Percentiles rank a stretch among this genome's conserved stretches.
These are phyloP conservation scores for Platyura marginata DNA, from an alignment of 1,140 invertebrate genomes.

Conservation along the genomic window DNA sequence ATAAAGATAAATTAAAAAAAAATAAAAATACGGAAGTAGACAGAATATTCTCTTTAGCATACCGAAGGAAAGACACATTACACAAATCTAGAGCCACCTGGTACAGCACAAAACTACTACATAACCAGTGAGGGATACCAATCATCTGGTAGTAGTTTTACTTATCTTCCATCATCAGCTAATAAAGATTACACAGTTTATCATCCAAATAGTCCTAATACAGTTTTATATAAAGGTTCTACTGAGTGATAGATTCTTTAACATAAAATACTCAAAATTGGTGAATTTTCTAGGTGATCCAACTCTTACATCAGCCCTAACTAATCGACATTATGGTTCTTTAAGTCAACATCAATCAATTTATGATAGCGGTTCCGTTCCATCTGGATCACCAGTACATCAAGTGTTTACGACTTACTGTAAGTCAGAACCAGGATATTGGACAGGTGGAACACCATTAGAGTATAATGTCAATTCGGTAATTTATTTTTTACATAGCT, in stretches of 20 bases:
- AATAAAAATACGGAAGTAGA: no score
- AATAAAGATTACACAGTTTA: slow-evolving; percentile 26
- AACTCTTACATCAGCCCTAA: slow-evolving; percentile 1
- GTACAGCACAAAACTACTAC: slow-evolving; percentile 11
- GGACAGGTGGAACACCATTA: background rate
- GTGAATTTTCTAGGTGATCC: background rate
- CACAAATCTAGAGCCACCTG: slow-evolving; percentile 27
- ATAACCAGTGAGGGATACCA: slow-evolving; percentile 5
- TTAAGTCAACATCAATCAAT: slow-evolving; percentile 2
- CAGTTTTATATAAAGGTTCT: slow-evolving; percentile 31
- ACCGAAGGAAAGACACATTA: slow-evolving; percentile 18
- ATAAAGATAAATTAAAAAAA: no score
- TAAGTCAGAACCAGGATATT: slow-evolving; percentile 1
- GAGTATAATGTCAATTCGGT: slow-evolving; percentile 2
- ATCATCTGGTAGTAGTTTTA: slow-evolving; percentile 8
- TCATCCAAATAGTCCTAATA: slow-evolving; percentile 21
- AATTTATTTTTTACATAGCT: no score
- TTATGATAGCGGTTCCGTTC: slow-evolving; percentile 2
- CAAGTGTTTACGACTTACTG: slow-evolving; percentile 1
- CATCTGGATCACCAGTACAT: background rate
- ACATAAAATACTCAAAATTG: background rate
- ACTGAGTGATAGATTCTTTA: background rate
- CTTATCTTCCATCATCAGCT: slow-evolving; percentile 4
- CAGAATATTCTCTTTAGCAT: no score
- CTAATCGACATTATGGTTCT: background rate